Base-by-base conservation (phyloP, 1,140 invertebrate genomes). In the Sycophaga agraensis region DNA sequence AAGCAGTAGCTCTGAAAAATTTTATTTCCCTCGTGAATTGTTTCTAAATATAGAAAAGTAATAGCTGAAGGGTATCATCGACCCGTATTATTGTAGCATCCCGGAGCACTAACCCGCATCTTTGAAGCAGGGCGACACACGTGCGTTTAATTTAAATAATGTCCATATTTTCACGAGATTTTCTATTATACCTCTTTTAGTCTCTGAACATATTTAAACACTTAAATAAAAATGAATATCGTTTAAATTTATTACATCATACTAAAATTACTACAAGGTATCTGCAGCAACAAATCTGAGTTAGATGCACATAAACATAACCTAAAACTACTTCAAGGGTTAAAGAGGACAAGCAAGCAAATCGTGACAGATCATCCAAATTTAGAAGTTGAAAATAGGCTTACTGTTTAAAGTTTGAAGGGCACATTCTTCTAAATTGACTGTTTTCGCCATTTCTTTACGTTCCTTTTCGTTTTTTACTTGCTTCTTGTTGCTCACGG, bases 221-320 rank as follows among this genome's bases (percentile, higher is more conserved):
- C n/a, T n/a, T n/a, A n/a, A n/a, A n/a, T n/a, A n/a, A n/a, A n/a
- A n/a, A n/a, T n/a, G n/a, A n/a, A n/a, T n/a, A n/a, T n/a, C n/a
- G n/a, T n/a, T n/a, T n/a, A n/a, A n/a, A n/a, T n/a, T n/a, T n/a
- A n/a, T n/a, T n/a, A n/a, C n/a, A n/a, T n/a, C n/a, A n/a, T n/a
- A n/a, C n/a, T n/a, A n/a, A n/a, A n/a, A n/a, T n/a, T n/a, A n/a
- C n/a, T n/a, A n/a, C n/a, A n/a, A n/a, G n/a, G n/a, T n/a, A n/a
- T n/a, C n/a, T n/a, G n/a, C n/a, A n/a, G n/a, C n/a, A n/a, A n/a
- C n/a, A n/a, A n/a, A n/a, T n/a, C n/a, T n/a, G n/a, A n/a, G n/a
- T n/a, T n/a, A 1, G 8, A 1, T 34, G 0, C 9, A 37, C 19
- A 40, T 59, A 59, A 59, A 59, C 57, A 59, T 59, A 59, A 59